Percentiles rank a stretch among this genome's conserved stretches.
These are phyloP conservation scores for Conopomorpha cramerella DNA, from an alignment of 1,140 invertebrate species.

Conservation along the genomic window DNA sequence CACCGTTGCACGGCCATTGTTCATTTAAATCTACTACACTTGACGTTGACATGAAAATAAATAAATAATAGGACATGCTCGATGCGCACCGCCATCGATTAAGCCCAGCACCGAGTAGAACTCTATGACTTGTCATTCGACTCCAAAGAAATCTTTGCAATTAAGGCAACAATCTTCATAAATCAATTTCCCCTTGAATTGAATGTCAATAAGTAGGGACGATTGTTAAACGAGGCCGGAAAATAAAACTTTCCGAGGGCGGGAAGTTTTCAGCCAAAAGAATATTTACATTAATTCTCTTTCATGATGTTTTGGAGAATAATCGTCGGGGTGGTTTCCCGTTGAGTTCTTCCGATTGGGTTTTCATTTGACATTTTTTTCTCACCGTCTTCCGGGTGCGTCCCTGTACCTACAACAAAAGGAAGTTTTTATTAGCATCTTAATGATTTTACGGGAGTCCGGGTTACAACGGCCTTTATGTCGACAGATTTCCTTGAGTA, in stretches of 20 bases:
- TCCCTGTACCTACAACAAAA: constrained; percentile 51
- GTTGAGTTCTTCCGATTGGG: constrained; percentile 51
- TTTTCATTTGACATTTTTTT: constrained; percentile 64
- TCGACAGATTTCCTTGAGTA: constrained; percentile 60
- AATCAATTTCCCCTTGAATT: constrained; percentile 60
- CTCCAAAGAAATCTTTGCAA: constrained; percentile 39
- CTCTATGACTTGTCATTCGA: constrained; percentile 7
- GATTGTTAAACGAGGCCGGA: constrained; percentile 56
- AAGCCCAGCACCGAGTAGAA: too few relatives aligned
- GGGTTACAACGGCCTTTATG: constrained; percentile 60
- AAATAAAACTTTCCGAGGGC: constrained; percentile 59
- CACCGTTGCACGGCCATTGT: constrained; percentile 25
- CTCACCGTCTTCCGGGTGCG: constrained; percentile 36
- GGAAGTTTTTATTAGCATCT: constrained; percentile 64
- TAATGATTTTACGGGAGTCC: constrained; percentile 63
- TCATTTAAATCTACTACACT: constrained; percentile 1
- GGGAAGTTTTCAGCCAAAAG: constrained; percentile 52
- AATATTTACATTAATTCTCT: constrained; percentile 65
- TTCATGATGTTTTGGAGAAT: constrained; percentile 63
- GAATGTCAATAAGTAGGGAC: constrained; percentile 60
- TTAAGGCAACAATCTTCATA: constrained; percentile 59
- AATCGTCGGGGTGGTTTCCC: constrained; percentile 55
- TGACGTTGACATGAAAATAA: constrained; percentile 3
- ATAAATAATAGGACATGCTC: constrained; percentile 4
- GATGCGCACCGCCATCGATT: too few relatives aligned